Evolutionary conservation across 2,888 invertebrate genomes (phyloP).

Genomic region (Thymelicus sylvestris): DNA sequence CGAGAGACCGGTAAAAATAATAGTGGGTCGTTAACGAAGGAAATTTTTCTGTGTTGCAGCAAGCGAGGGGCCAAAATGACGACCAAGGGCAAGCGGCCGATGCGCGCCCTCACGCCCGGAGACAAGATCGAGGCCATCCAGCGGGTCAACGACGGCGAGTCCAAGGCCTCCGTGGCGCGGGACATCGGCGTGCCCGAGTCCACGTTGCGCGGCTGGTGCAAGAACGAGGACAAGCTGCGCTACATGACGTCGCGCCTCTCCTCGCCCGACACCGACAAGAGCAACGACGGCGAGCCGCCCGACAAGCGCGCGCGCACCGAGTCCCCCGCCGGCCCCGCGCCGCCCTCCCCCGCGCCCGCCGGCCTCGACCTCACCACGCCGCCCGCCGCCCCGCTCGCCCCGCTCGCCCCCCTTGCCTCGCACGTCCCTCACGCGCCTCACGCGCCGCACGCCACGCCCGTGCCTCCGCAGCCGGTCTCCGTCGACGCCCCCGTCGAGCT

Average conservation of each 20-base stretch:
- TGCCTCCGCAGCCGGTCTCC: slow-evolving; percentile 57
- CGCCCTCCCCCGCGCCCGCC: slow-evolving; percentile 55
- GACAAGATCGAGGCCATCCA: slow-evolving; percentile 93
- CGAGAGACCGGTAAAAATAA: slow-evolving; percentile 19
- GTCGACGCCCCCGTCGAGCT: slow-evolving; percentile 63
- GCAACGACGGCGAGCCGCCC: slow-evolving; percentile 76
- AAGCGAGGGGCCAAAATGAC: slow-evolving; percentile 82
- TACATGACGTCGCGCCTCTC: slow-evolving; percentile 89
- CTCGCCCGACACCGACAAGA: slow-evolving; percentile 88
- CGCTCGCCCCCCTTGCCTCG: slow-evolving; percentile 60
- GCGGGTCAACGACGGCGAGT: slow-evolving; percentile 93
- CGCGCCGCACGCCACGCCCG: slow-evolving; percentile 54
- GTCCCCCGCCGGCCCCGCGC: slow-evolving; percentile 63
- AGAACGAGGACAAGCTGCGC: slow-evolving; percentile 90
- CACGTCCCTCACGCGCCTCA: slow-evolving; percentile 50
- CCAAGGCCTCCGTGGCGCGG: slow-evolving; percentile 93
- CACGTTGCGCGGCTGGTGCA: slow-evolving; percentile 94
- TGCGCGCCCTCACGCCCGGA: slow-evolving; percentile 89
- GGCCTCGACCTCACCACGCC: slow-evolving; percentile 76
- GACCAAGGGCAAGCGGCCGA: slow-evolving; percentile 91
- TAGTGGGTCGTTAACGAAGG: slow-evolving; percentile 18
- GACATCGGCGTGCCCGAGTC: slow-evolving; percentile 95
- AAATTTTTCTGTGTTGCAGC: slow-evolving; percentile 62
- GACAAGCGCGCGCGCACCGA: slow-evolving; percentile 77
- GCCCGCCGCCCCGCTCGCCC: slow-evolving; percentile 51